Conservation (phyloP, 2,888 invertebrate species). For the Eustalomyia histrio region DNA sequence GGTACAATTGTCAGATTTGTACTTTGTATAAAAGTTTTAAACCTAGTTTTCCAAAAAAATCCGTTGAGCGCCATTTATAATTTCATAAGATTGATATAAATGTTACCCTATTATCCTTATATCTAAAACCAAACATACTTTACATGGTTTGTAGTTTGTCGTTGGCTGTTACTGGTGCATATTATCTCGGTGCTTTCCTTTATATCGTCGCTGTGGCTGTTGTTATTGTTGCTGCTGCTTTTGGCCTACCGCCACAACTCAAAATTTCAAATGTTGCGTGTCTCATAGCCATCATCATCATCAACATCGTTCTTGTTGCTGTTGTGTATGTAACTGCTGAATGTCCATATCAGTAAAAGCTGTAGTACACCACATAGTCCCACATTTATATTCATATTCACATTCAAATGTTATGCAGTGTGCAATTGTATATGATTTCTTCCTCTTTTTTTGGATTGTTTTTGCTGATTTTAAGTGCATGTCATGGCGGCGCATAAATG, state of each 20-base stretch:
- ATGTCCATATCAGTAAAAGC: constrained; percentile 46
- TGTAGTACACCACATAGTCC: constrained; percentile 27
- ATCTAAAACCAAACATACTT: constrained; percentile 2
- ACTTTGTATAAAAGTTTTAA: too few species aligned
- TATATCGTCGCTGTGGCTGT: constrained; percentile 21
- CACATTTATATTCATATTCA: constrained; percentile 57
- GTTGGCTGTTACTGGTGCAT: constrained; percentile 48
- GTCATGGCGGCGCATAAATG: constrained; percentile 68
- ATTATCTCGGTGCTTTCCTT: constrained; percentile 29
- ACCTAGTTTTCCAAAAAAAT: too few species aligned
- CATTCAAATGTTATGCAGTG: constrained; percentile 60
- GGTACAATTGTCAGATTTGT: too few species aligned
- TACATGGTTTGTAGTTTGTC: constrained; percentile 26
- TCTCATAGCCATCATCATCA: constrained; percentile 75
- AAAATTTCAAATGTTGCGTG: constrained; percentile 78
- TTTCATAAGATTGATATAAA: too few species aligned
- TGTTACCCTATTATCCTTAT: neutral
- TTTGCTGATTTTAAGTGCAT: constrained; percentile 59
- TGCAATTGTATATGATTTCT: constrained; percentile 51
- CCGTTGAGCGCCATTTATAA: too few species aligned
- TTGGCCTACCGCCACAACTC: constrained; percentile 64
- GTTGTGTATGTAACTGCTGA: constrained; percentile 32
- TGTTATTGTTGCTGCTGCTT: constrained; percentile 39
- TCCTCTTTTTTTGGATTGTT: neutral
- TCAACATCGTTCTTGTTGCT: constrained; percentile 43